phyloP scores from a whole-genome alignment of 2,113 vertebrate genomes.

The Hypanus sabinus region DNA sequence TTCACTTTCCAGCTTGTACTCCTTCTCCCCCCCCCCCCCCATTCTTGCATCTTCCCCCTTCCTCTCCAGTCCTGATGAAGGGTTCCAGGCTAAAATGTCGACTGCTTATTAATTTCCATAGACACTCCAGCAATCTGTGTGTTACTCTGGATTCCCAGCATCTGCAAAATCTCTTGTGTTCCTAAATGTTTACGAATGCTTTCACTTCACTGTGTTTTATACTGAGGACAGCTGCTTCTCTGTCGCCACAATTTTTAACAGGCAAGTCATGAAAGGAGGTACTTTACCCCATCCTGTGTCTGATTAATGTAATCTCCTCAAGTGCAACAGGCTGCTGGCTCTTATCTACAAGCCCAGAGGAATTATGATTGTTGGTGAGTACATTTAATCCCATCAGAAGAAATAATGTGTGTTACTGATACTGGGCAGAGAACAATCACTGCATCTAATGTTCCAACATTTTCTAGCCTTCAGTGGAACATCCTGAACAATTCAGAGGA shows the following conservation, averaged over 20 bases:
- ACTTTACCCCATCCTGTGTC: not conserved
- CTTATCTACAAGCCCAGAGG: not conserved
- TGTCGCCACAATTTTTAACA: not conserved
- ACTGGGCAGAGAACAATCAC: not conserved
- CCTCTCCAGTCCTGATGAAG: too few relatives aligned
- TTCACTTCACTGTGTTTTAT: not conserved
- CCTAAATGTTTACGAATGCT: not conserved
- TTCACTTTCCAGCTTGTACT: too few relatives aligned
- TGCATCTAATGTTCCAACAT: not conserved
- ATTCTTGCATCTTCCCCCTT: too few relatives aligned
- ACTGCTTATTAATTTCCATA: too few relatives aligned
- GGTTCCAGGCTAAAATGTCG: too few relatives aligned
- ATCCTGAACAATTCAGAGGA: not conserved
- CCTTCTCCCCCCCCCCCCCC: too few relatives aligned
- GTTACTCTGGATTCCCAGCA: too few relatives aligned
- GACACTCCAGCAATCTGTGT: too few relatives aligned
- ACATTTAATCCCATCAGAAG: not conserved
- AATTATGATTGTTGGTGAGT: not conserved
- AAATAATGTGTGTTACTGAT: not conserved
- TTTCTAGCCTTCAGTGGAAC: not conserved
- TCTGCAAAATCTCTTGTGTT: not conserved
- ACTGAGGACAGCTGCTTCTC: not conserved
- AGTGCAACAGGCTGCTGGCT: too few relatives aligned
- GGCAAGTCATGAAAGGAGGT: not conserved
- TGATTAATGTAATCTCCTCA: conserved; percentile 27